Base-by-base conservation (phyloP, 2,113 vertebrate genomes). In the Oncorhynchus clarkii region DNA sequence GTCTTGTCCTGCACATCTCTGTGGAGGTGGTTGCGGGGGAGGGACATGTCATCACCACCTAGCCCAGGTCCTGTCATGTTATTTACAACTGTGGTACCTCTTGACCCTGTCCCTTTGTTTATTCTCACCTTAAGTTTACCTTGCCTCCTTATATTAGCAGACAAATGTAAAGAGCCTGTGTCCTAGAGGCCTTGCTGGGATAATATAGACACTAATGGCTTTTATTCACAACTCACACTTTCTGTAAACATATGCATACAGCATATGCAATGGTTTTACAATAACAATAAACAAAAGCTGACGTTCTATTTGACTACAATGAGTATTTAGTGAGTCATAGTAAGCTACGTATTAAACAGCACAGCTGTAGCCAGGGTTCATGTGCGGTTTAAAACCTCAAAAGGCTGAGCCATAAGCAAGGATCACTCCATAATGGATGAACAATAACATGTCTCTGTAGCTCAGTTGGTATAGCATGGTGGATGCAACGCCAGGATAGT, bases 361-460 rank as follows among this genome's bases (percentile, higher is more conserved):
- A 27, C 59, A 83, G 74, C 78, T 71, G 69, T 75, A 65, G 62
- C 73, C 31, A 65, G 74, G 67, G 68, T 84, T 83, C 31, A 71
- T 69, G 29, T 34, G 57, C 27, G 62, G 71, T 78, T 39, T 62
- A 59, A 20, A 11, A 45, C 64, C 71, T 34, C 20, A 27, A 84
- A 77, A 26, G 74, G 69, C 70, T 57, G 31, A 68, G 68, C 31
- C 73, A 48, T 77, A 71, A 78, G 75, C 51, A 73, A 75, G 80
- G 67, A 87, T 89, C 83, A 81, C 26, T 27, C 78, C 73, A 14
- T 76, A 76, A 87, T 82, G 83, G 82, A 78, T 14, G 82, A 54
- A 48, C n/a, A 74, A 87, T 66, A 3, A 54, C 16, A 5, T 54
- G 49, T 45, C 39, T 45, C 39, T 45, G 39, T 45, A 45, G 39